Evolutionary conservation across 1,140 invertebrate species (phyloP).

Genomic region (Leptopilina boulardi): DNA sequence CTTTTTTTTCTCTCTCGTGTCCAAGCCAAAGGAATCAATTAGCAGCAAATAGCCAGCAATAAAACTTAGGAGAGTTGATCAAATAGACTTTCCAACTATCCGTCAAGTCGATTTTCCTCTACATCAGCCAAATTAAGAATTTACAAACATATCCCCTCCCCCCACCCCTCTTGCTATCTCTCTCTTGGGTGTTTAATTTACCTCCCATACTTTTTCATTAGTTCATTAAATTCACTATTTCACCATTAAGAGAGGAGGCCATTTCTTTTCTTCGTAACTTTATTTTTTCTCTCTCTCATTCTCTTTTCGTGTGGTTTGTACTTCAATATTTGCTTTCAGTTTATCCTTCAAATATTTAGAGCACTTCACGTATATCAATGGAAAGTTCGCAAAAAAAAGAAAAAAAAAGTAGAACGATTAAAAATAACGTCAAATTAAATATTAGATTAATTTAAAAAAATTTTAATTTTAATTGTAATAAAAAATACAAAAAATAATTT

Average conservation of each 20-base stretch:
- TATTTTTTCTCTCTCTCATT: too few species aligned
- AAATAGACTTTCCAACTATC: conserved; percentile 25
- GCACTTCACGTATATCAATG: too few species aligned
- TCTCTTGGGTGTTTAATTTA: background rate
- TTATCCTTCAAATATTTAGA: too few species aligned
- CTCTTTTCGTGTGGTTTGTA: too few species aligned
- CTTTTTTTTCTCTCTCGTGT: conserved; percentile 3
- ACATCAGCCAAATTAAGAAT: conserved; percentile 9
- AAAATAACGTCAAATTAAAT: too few species aligned
- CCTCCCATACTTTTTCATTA: background rate
- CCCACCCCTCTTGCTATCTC: background rate
- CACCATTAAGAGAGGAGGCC: background rate
- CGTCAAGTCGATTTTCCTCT: conserved; percentile 20
- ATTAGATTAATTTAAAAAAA: too few species aligned
- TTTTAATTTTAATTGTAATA: too few species aligned
- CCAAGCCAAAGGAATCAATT: conserved; percentile 32
- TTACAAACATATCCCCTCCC: background rate
- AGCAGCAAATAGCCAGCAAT: conserved; percentile 29
- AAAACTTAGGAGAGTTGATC: conserved; percentile 29
- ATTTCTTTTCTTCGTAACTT: too few species aligned
- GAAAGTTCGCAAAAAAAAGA: too few species aligned
- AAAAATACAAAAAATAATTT: too few species aligned
- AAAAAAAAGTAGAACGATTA: too few species aligned
- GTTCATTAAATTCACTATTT: background rate
- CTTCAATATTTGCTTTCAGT: too few species aligned